Evolutionary conservation across 2,888 invertebrate genomes (phyloP).

Genomic region (Hyppa rectilinea): DNA sequence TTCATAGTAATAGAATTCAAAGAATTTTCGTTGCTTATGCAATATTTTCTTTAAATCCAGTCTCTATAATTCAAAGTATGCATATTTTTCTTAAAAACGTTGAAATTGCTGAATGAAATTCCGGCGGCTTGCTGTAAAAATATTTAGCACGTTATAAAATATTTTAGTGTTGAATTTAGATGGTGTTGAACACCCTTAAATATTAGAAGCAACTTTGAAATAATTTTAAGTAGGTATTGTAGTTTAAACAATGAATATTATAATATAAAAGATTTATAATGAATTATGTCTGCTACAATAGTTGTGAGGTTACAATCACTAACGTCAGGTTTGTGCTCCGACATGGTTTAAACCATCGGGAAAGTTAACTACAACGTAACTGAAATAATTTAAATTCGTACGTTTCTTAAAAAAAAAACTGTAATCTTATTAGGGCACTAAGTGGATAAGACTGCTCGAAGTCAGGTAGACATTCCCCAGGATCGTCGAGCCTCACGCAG

Average conservation of each 20-base stretch:
- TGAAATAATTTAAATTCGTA: neutral
- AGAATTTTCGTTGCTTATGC: neutral
- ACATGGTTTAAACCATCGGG: neutral
- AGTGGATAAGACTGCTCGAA: too few species aligned
- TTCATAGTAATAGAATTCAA: neutral
- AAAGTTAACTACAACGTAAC: neutral
- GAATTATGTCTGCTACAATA: too few species aligned
- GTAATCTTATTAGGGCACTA: neutral
- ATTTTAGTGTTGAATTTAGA: constrained; percentile 18
- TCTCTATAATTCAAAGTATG: constrained; percentile 2
- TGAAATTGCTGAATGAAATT: constrained; percentile 25
- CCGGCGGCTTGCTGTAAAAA: constrained; percentile 9
- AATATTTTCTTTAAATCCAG: neutral
- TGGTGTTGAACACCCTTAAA: neutral
- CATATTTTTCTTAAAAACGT: constrained; percentile 17
- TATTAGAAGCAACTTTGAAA: neutral
- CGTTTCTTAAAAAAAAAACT: neutral
- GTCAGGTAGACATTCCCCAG: too few species aligned
- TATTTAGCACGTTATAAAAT: constrained; percentile 20
- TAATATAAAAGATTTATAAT: too few species aligned
- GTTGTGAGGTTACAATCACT: too few species aligned
- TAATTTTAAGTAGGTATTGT: too few species aligned
- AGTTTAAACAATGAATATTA: too few species aligned
- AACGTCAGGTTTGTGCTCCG: neutral
- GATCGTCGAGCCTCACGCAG: too few species aligned